Base-by-base conservation (phyloP, 92 coral and sea anemone species). In the Virgularia gustaviana region DNA sequence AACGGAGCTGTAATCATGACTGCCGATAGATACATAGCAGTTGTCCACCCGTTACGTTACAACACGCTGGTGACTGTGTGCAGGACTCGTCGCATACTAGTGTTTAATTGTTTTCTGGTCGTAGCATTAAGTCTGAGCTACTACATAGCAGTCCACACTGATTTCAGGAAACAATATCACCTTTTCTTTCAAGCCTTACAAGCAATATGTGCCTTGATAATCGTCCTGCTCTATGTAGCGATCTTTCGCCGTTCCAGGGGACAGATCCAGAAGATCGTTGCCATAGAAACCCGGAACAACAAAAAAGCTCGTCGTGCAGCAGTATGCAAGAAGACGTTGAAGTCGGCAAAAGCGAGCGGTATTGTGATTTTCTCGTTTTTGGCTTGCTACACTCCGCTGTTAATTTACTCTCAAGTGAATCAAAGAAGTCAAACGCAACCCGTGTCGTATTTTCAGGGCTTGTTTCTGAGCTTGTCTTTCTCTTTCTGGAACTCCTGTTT, bases 21-120 rank as follows among this genome's bases (percentile, higher is more conserved):
- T 0, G 72, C 12, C 3, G 72, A 65, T 25, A 4, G 72, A 42
- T 65, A 22, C 35, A 33, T 65, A 3, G 72, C 72, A 2, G 29
- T 65, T 24, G 44, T 65, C 34, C 32, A 65, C 36, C 37, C 72
- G 2, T 29, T 65, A 11, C 72, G 72, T 13, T 65, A 65, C 72
- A 65, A 42, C 56, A 5, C 33, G 1, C 22, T 65, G 31, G 72
- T 65, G 13, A 65, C 72, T 1, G 44, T 2, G 2, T 6, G 36
- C 1, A 27, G 72, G 32, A 65, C 72, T 16, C 72, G 72, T 2
- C 28, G 44, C 49, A 56, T 29, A 19, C 55, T 65, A 34, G 55
- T 28, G 33, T 9, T 16, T 20, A 41, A 28, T 22, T 65, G 72
- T 33, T n/a, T 39, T 10, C 16, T 65, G 19, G 49, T 56, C 7